phyloP scores from a whole-genome alignment of 2,888 invertebrate genomes.

The Cybosia mesomella region DNA sequence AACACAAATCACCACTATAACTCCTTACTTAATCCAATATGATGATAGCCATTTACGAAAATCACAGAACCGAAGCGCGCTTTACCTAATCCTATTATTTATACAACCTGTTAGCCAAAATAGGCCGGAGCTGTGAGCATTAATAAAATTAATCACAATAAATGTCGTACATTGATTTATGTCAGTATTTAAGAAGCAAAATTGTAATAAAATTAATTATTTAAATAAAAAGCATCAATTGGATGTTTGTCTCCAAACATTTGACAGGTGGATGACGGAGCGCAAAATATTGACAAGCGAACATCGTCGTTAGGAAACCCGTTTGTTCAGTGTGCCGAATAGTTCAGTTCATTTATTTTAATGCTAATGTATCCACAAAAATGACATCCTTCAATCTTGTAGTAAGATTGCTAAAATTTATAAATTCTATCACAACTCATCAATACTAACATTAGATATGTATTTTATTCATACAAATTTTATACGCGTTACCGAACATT shows the following conservation, averaged over 20 bases:
- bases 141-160: slow-evolving; percentile 49
- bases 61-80: slow-evolving; percentile 19
- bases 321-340: slow-evolving; percentile 1
- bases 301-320: slow-evolving; percentile 11
- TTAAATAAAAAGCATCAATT: slow-evolving; percentile 45
- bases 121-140: slow-evolving; percentile 32
- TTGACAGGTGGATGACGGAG: slow-evolving; percentile 47
- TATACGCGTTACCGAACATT: background rate
- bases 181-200: slow-evolving; percentile 43
- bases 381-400: background rate
- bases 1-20: slow-evolving; percentile 21
- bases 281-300: slow-evolving; percentile 44
- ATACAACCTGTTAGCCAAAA: slow-evolving; percentile 39
- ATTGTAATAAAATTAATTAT: slow-evolving; percentile 44
- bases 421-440: background rate
- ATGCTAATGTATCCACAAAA: background rate
- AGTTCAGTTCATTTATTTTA: background rate
- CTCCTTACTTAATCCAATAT: slow-evolving; percentile 17
- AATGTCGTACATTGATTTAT: slow-evolving; percentile 49
- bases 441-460: background rate
- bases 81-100: slow-evolving; percentile 47
- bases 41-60: slow-evolving; percentile 27
- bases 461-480: background rate
- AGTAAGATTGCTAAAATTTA: background rate
- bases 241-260: slow-evolving; percentile 28